Evolutionary conservation across 2,797 vertebrate species (phyloP).

Genomic region (Vultur gryphus): DNA sequence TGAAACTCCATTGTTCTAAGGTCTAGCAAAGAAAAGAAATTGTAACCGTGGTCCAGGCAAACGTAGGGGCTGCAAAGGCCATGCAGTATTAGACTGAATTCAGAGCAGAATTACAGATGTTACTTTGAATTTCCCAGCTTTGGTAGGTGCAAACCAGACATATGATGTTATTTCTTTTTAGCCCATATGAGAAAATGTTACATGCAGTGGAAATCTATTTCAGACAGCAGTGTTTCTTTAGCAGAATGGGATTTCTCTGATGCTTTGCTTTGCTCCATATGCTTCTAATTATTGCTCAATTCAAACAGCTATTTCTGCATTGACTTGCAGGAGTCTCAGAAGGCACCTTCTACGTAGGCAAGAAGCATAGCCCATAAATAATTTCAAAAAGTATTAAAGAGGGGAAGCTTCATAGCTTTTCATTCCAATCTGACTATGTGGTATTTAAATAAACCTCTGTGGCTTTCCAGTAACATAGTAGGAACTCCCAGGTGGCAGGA

Average conservation of each 20-base stretch:
- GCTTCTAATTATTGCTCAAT: conserved; percentile 65
- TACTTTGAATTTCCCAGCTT: conserved; percentile 35
- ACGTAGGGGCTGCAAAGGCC: background rate
- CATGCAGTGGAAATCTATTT: conserved; percentile 58
- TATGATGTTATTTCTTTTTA: conserved; percentile 39
- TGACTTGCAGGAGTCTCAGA: conserved; percentile 65
- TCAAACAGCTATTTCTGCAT: conserved; percentile 62
- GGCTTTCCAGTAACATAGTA: conserved; percentile 61
- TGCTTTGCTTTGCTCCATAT: conserved; percentile 55
- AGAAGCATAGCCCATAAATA: conserved; percentile 60
- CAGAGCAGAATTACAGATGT: background rate
- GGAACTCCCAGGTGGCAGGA: conserved; percentile 59
- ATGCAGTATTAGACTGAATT: background rate
- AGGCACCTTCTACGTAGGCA: conserved; percentile 59
- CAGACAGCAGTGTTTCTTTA: conserved; percentile 59
- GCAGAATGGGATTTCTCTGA: conserved; percentile 65
- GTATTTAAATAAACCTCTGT: conserved; percentile 63
- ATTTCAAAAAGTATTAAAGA: conserved; percentile 64
- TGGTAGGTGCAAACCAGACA: conserved; percentile 46
- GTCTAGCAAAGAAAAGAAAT: background rate
- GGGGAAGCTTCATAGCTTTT: conserved; percentile 52
- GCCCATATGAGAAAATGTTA: conserved; percentile 42
- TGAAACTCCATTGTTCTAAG: background rate
- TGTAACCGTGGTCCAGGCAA: background rate
- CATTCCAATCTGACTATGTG: conserved; percentile 28